Evolutionary conservation across 2,888 invertebrate genomes (phyloP), one percentile per base, ranked within the genome.

Genomic region (Drosophila maculinotata): DNA sequence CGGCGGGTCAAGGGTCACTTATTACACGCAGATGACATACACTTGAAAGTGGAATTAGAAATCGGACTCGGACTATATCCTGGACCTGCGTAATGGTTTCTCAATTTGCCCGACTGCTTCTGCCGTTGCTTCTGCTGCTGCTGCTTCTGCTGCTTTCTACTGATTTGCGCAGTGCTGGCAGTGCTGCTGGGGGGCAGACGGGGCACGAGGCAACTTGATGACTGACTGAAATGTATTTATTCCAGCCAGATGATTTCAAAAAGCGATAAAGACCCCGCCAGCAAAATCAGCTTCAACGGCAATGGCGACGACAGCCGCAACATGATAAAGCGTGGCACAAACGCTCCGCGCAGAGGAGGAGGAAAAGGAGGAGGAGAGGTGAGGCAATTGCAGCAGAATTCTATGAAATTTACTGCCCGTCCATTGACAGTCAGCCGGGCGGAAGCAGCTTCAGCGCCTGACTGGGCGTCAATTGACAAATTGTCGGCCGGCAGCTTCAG

Each of bases 381-480:
- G 23, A 25, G 33, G 26, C 39, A 45, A 63, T 39, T 82, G 83
- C 78, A 79, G 65, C 75, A 53, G 52, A 74, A 69, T 78, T 74
- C 75, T 74, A 75, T 79, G 71, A 78, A 84, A 81, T 69, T 72
- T 69, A 48, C 65, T 67, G 51, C 28, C 42, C 47, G 48, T 25
- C 65, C 76, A 82, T 80, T 85, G 69, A 85, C 65, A 66, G 76
- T 30, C 83, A 82, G 51, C 76, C 64, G 86, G 73, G 67, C 76
- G 81, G 80, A 81, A 81, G 83, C 64, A 82, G 73, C 76, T 70
- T 36, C 85, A 69, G 70, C 67, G 80, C 76, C 79, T 84, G 69
- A 82, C 69, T 85, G 79, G 68, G 70, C 73, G 76, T 79, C 86
- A 82, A 79, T 85, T 81, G 81, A 85, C 86, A 85, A 81, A 85